phyloP scores from a whole-genome alignment of 2,888 invertebrate species.

The Elysia crispata region DNA sequence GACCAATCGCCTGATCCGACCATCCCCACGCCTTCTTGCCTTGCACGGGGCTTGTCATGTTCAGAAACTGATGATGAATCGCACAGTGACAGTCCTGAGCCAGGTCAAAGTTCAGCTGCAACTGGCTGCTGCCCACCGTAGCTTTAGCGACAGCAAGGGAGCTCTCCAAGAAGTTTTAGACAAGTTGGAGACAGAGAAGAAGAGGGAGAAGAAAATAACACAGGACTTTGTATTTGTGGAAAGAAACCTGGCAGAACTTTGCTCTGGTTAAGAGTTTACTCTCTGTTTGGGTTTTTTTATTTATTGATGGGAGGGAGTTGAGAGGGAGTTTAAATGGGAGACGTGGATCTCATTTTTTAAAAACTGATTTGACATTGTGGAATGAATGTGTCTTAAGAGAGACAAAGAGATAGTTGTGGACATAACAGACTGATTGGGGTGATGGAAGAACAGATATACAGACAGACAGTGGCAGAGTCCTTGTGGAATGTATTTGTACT shows the following conservation, averaged over 20 bases:
- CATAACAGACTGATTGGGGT: too few relatives aligned
- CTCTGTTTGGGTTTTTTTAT: too few relatives aligned
- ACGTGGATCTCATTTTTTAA: too few relatives aligned
- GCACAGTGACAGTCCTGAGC: slow-evolving; percentile 61
- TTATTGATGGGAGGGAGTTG: too few relatives aligned
- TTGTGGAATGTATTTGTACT: too few relatives aligned
- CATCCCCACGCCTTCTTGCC: slow-evolving; percentile 55
- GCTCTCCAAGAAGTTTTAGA: slow-evolving; percentile 51
- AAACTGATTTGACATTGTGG: too few relatives aligned
- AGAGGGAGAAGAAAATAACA: slow-evolving; percentile 1
- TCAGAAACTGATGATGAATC: slow-evolving; percentile 53
- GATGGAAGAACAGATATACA: too few relatives aligned
- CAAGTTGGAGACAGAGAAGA: slow-evolving; percentile 1
- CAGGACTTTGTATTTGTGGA: slow-evolving; percentile 39
- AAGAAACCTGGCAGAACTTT: background rate
- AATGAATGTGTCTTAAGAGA: too few relatives aligned
- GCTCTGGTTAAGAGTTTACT: too few relatives aligned
- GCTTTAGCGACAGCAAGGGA: slow-evolving; percentile 60
- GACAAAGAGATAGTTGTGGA: too few relatives aligned
- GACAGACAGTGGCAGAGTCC: too few relatives aligned
- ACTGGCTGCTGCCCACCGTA: slow-evolving; percentile 65
- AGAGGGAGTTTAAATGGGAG: too few relatives aligned
- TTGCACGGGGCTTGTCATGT: slow-evolving; percentile 55
- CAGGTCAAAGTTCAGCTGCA: slow-evolving; percentile 63
- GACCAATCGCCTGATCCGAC: slow-evolving; percentile 64